Base-by-base conservation (phyloP, 2,888 invertebrate genomes). In the Schrankia costaestrigalis region DNA sequence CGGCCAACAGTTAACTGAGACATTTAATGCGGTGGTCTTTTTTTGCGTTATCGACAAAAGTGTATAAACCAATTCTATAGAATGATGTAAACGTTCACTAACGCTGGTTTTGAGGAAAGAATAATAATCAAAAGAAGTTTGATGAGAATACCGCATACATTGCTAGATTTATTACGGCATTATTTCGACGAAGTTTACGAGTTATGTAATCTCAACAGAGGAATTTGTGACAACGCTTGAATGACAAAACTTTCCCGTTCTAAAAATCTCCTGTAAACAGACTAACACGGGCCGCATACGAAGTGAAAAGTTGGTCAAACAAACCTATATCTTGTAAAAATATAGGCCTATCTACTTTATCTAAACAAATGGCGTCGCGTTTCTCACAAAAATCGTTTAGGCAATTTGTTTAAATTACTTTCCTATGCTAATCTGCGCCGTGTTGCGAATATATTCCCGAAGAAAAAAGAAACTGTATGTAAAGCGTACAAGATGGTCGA, bases 341-440 rank as follows among this genome's bases (percentile, higher is more conserved):
- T 64, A 64, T 63, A 71, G 44, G 55, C 60, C 46, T 56, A 51
- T 56, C 56, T 62, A 71, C 69, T 69, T 68, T 61, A 66, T 72
- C 63, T 65, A 68, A 73, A 71, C 61, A 76, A 74, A 80, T 71
- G 59, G 71, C 65, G 67, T 62, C 63, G 58, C 68, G 60, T 69
- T 69, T 67, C 68, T 73, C 70, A 70, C 73, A 76, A 80, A 81
- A 80, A 78, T 78, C 77, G 73, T 75, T 80, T 70, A 70, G 70
- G 78, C 80, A 80, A 83, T 84, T 82, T 81, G 72, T 78, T 77
- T 73, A 79, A 83, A 83, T 84, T 77, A 81, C 83, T 81, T 81
- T 81, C 64, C 71, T 81, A 83, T 84, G 83, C 74, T 79, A 83
- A 83, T 80, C 65, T 63, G 58, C 60, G 58, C 67, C 73, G 75